A percentile compares a stretch with the other conserved stretches of the same genome.
Evolutionary conservation across 2,888 invertebrate species (phyloP).

Genomic region (Dorcus hopei): DNA sequence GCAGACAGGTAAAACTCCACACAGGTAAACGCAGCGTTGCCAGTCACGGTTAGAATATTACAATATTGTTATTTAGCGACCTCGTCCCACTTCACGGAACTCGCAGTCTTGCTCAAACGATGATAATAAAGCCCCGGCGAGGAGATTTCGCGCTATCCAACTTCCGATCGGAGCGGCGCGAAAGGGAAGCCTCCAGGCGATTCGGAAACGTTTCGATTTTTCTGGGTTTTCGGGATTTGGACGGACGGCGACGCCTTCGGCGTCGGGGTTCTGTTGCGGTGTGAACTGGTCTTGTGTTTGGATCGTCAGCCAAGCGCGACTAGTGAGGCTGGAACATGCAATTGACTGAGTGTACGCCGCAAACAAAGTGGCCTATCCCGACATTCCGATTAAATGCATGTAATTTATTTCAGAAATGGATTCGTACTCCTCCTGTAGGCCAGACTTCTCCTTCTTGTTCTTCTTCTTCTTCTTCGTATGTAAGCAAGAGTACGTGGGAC

Average conservation of each 20-base stretch:
- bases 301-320: slow-evolving; percentile 42
- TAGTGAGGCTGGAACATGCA: slow-evolving; percentile 37
- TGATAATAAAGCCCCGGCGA: slow-evolving; percentile 10
- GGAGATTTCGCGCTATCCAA: background rate
- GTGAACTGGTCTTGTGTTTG: slow-evolving; percentile 35
- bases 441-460: too few relatives aligned
- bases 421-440: slow-evolving; percentile 6
- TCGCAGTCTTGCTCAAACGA: slow-evolving; percentile 41
- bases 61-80: slow-evolving; percentile 41
- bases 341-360: slow-evolving; percentile 25
- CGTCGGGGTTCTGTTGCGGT: slow-evolving; percentile 22
- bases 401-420: slow-evolving; percentile 12
- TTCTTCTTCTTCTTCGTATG: too few relatives aligned
- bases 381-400: slow-evolving; percentile 30
- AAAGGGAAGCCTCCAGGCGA: background rate
- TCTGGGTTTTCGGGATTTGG: background rate
- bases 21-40: slow-evolving; percentile 1
- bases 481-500: too few relatives aligned
- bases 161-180: background rate
- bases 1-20: background rate
- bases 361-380: slow-evolving; percentile 35
- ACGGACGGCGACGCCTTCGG: background rate
- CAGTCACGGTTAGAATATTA: slow-evolving; percentile 37
- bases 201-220: slow-evolving; percentile 1
- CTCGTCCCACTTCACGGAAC: slow-evolving; percentile 50